Conservation (phyloP, 2,113 vertebrate species). For the Pangasianodon gigas region DNA sequence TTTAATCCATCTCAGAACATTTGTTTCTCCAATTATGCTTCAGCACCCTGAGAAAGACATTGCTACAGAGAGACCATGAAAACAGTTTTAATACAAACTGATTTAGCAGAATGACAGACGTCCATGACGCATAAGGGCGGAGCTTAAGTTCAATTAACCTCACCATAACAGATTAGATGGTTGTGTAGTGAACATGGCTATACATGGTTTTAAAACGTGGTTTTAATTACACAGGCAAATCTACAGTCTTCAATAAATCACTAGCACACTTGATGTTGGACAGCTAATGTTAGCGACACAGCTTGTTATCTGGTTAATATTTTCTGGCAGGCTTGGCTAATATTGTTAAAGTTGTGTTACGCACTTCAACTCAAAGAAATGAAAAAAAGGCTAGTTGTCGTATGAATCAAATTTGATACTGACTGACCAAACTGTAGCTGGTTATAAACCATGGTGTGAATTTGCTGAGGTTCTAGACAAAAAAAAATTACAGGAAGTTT, state of each 20-base stretch:
- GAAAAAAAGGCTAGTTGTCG: no score
- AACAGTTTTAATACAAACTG: neutral
- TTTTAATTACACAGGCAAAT: neutral
- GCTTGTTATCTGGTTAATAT: neutral
- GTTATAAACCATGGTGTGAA: no score
- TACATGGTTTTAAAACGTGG: neutral
- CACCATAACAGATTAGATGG: neutral
- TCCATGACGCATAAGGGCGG: neutral
- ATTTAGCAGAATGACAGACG: neutral
- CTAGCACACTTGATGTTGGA: no score
- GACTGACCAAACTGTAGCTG: no score
- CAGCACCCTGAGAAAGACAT: neutral
- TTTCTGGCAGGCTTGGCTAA: neutral
- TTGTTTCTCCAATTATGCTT: conserved; percentile 9
- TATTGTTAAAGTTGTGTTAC: neutral
- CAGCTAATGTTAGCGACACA: neutral
- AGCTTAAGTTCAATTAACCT: neutral
- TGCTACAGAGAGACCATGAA: neutral
- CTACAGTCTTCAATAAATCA: neutral
- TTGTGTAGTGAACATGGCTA: neutral
- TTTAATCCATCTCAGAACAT: conserved; percentile 8
- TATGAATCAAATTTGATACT: no score
- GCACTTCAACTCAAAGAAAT: no score
- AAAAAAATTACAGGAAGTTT: neutral
- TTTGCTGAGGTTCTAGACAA: no score